These are phyloP conservation scores for Poecilia wingei DNA, from an alignment of 2,797 vertebrate genomes.

Conservation along the genomic window DNA sequence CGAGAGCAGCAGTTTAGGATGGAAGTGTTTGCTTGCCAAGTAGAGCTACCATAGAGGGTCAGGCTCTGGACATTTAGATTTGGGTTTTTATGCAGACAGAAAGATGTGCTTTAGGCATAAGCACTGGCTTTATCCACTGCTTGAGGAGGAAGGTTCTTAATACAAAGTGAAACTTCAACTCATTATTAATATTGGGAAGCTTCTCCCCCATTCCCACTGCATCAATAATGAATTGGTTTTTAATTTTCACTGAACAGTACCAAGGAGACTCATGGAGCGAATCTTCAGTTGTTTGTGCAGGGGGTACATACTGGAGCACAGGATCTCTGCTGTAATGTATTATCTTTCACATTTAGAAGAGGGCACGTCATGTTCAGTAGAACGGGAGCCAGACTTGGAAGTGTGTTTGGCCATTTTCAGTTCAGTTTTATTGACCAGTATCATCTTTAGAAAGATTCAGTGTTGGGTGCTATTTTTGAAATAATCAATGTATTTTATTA, in stretches of 20 bases:
- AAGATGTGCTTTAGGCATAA: background rate
- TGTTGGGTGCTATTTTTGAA: background rate
- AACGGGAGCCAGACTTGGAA: background rate
- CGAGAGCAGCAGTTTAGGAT: conserved; percentile 21
- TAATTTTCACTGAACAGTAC: conserved; percentile 5
- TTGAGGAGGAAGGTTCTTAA: background rate
- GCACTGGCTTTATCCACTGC: background rate
- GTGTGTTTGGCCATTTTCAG: background rate
- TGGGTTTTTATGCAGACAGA: background rate
- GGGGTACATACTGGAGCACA: background rate
- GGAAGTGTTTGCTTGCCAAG: conserved; percentile 23
- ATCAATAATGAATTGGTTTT: conserved; percentile 20
- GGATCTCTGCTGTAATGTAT: background rate
- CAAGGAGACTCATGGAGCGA: background rate
- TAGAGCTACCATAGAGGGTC: conserved; percentile 36
- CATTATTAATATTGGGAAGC: conserved; percentile 1
- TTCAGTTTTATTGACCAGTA: background rate
- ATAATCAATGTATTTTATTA: background rate
- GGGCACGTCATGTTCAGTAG: background rate
- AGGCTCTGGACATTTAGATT: conserved; percentile 36
- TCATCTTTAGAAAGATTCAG: background rate
- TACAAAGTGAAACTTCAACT: background rate
- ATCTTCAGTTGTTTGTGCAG: background rate
- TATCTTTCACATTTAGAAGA: background rate
- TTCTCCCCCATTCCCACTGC: conserved; percentile 11